These are phyloP conservation scores for Saccostrea cuccullata DNA, from an alignment of 1,140 invertebrate species.

Conservation along the genomic window DNA sequence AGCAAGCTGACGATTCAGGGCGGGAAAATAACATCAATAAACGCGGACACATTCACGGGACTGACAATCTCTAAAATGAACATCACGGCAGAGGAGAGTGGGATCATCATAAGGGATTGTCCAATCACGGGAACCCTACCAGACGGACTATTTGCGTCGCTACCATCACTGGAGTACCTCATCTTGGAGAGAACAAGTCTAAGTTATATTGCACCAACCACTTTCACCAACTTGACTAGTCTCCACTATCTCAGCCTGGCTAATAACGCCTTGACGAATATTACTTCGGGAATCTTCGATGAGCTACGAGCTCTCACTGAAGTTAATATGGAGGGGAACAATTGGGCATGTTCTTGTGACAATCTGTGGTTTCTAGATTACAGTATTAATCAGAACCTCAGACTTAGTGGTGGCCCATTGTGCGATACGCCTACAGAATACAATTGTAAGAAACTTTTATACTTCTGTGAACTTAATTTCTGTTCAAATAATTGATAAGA, in stretches of 20 bases:
- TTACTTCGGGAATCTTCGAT: conserved; percentile 44
- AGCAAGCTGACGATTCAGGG: conserved; percentile 43
- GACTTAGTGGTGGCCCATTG: conserved; percentile 27
- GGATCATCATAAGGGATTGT: conserved; percentile 44
- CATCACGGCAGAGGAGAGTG: conserved; percentile 37
- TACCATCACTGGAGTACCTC: conserved; percentile 38
- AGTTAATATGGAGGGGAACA: conserved; percentile 41
- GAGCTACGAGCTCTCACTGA: conserved; percentile 16
- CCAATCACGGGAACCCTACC: conserved; percentile 45
- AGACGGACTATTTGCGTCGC: conserved; percentile 24
- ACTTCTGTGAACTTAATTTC: background rate
- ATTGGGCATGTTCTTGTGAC: conserved; percentile 49
- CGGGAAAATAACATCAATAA: conserved; percentile 43
- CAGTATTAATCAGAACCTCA: conserved; percentile 22
- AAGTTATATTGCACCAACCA: conserved; percentile 29
- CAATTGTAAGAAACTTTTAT: conserved; percentile 32
- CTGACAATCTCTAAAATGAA: conserved; percentile 37
- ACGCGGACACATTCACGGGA: conserved; percentile 27
- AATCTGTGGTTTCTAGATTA: conserved; percentile 51
- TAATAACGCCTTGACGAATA: conserved; percentile 48
- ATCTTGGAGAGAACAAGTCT: conserved; percentile 40
- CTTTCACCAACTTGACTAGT: conserved; percentile 21
- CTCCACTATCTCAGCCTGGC: conserved; percentile 32
- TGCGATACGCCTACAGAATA: conserved; percentile 46
- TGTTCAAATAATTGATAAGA: no score